Evolutionary conservation across 2,113 vertebrate species (phyloP), one percentile per base, ranked within the genome.

Genomic region (Chauna torquata): DNA sequence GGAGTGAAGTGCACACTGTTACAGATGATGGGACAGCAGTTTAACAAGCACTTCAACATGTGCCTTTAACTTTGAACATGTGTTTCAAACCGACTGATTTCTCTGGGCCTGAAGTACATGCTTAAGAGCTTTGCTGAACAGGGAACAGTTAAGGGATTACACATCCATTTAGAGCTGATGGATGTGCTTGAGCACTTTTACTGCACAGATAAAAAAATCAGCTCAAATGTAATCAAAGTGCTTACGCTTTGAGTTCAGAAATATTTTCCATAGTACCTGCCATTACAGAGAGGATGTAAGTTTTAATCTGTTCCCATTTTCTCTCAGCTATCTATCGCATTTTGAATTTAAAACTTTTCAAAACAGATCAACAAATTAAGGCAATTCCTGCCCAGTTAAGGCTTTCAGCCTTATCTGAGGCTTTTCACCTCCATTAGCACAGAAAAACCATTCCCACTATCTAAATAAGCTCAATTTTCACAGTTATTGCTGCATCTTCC

Each of bases 351-450:
- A 81, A 92, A 78, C 79, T 71, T 94, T 52, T 92, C n/a, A 55
- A 88, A 94, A 64, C 55, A 95, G 80, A 82, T 59, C 6, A 9
- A 83, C 69, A 94, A 92, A 92, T 90, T 83, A 96, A 92, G 77
- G 59, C 77, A 93, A 92, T 75, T 88, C 85, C 72, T 88, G 25
- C 38, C 58, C 80, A 90, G 92, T 90, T 96, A 80, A 66, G 59
- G 77, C 82, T 92, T 88, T 59, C 69, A 90, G 72, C 69, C 76
- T 92, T 91, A 82, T 92, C 96, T 82, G 65, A 86, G 82, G 88
- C 40, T 94, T 95, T 86, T 92, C 88, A 68, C 69, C 77, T 49
- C 79, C 77, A 19, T 88, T 90, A 94, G 61, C 77, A 81, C n/a
- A 64, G 45, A 61, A 84, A 64, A 64, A 52, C 64, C 79, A 82